Conservation (phyloP, 2,888 invertebrate genomes). For the Halictus quadricinctus region DNA sequence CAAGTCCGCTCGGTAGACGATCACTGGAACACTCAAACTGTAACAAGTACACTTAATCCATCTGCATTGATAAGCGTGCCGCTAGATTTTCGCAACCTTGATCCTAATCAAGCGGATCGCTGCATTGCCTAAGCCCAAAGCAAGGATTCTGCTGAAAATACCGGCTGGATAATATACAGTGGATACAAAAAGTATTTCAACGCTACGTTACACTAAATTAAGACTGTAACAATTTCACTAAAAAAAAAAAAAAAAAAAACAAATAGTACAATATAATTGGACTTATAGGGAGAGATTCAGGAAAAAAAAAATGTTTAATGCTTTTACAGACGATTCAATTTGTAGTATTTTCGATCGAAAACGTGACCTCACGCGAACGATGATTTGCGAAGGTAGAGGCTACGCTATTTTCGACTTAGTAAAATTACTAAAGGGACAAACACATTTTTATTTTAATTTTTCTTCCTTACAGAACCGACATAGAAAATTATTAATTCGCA, state of each 20-base stretch:
- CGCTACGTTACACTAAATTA: no score
- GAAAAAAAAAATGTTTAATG: no score
- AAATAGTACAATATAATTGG: no score
- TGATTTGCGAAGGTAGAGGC: no score
- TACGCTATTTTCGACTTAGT: no score
- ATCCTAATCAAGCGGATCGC: slow-evolving; percentile 57
- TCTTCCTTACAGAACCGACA: not conserved
- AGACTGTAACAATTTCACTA: no score
- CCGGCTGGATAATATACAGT: not conserved
- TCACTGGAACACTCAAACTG: slow-evolving; percentile 51
- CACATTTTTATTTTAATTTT: not conserved
- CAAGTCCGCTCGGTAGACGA: slow-evolving; percentile 41
- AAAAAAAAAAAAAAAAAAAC: no score
- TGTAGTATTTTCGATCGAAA: no score
- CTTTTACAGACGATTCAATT: no score
- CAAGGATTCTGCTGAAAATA: slow-evolving; percentile 36
- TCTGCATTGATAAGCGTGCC: slow-evolving; percentile 60
- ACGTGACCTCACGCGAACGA: no score
- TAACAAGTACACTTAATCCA: slow-evolving; percentile 61
- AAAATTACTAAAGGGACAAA: not conserved
- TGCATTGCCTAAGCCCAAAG: slow-evolving; percentile 1
- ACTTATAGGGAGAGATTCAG: no score
- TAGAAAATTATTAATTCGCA: not conserved
- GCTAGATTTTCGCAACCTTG: slow-evolving; percentile 61
- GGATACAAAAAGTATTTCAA: not conserved